These are phyloP conservation scores for Brachionus rubens DNA, from an alignment of 1,140 invertebrate species.

Conservation along the genomic window DNA sequence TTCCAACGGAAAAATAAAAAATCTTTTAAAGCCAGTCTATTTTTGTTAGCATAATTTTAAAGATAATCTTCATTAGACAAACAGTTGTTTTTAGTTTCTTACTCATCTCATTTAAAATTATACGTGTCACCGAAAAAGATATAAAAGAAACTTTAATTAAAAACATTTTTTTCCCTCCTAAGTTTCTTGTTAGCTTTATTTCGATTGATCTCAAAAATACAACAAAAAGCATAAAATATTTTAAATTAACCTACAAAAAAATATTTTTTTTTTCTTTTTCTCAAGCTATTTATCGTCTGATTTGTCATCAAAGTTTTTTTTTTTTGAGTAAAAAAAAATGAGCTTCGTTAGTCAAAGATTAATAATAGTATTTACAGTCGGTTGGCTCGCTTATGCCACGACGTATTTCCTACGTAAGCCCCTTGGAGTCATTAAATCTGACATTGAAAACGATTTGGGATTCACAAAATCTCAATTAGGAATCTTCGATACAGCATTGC, in stretches of 20 bases:
- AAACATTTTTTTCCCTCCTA: not conserved
- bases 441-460: slow-evolving; percentile 56
- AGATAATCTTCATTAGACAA: too few relatives aligned
- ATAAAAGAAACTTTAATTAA: not conserved
- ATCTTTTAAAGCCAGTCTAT: too few relatives aligned
- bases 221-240: slow-evolving; percentile 16
- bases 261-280: too few relatives aligned
- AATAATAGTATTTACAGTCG: slow-evolving; percentile 48
- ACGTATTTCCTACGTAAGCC: slow-evolving; percentile 63
- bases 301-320: slow-evolving; percentile 1
- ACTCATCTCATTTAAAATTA: too few relatives aligned
- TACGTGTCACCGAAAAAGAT: too few relatives aligned
- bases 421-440: slow-evolving; percentile 62
- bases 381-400: slow-evolving; percentile 61
- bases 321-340: not conserved
- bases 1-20: too few relatives aligned
- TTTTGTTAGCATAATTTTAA: too few relatives aligned
- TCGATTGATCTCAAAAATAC: not conserved
- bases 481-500: slow-evolving; percentile 62
- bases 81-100: too few relatives aligned
- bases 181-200: slow-evolving; percentile 30
- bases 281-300: too few relatives aligned
- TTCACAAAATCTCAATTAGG: slow-evolving; percentile 58
- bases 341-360: slow-evolving; percentile 16
- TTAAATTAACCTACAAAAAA: slow-evolving; percentile 34